A percentile compares a stretch with the other conserved stretches of the same genome.
Conservation (phyloP, 2,888 invertebrate species). For the Tetheella fluctuosa region DNA sequence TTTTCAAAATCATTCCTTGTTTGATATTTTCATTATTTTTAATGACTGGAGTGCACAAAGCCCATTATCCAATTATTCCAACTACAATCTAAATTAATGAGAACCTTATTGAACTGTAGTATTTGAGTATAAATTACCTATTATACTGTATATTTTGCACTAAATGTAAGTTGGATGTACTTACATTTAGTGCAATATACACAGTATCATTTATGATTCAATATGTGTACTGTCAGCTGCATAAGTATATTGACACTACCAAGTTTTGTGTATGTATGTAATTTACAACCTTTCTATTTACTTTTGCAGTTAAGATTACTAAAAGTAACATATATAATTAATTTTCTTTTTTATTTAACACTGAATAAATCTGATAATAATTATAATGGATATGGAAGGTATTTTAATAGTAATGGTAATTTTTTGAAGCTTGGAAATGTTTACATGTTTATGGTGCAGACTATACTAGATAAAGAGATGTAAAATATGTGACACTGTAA, state of each 20-base stretch:
- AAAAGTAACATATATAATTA: neutral
- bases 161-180: neutral
- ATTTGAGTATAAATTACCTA: neutral
- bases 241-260: constrained; percentile 27
- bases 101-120: constrained; percentile 12
- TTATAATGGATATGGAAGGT: constrained; percentile 28
- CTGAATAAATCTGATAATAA: constrained; percentile 15
- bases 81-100: constrained; percentile 26
- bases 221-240: constrained; percentile 24
- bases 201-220: neutral
- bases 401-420: constrained; percentile 31
- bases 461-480: constrained; percentile 55
- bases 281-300: neutral
- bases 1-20: constrained; percentile 47
- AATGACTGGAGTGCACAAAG: constrained; percentile 64
- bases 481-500: constrained; percentile 65
- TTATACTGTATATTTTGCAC: constrained; percentile 2
- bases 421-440: constrained; percentile 45
- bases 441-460: constrained; percentile 56
- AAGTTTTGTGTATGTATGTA: constrained; percentile 23
- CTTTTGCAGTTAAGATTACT: constrained; percentile 1
- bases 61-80: constrained; percentile 31
- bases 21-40: constrained; percentile 32
- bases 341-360: neutral
- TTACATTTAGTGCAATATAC: too few relatives aligned